phyloP scores from a whole-genome alignment of 2,797 vertebrate species.

The Fratercula arctica region DNA sequence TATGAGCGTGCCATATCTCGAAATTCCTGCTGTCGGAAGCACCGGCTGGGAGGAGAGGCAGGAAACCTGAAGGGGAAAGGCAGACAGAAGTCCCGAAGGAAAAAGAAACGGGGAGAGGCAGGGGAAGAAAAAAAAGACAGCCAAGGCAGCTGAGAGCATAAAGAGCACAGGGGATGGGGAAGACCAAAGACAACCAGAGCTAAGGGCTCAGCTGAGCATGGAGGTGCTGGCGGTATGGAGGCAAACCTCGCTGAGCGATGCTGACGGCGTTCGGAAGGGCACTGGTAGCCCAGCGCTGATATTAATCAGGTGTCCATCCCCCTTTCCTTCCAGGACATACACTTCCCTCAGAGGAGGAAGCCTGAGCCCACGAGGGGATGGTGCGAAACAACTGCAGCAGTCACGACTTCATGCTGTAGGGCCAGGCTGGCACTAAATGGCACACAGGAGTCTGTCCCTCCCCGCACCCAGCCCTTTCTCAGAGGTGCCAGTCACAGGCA shows the following conservation, averaged over 20 bases:
- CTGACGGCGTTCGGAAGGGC: background rate
- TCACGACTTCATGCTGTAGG: accelerated
- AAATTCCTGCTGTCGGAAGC: slow-evolving; percentile 56
- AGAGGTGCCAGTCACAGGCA: accelerated
- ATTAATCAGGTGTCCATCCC: background rate
- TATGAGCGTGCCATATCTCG: background rate
- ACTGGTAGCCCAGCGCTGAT: accelerated
- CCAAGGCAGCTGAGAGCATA: background rate
- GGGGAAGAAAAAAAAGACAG: background rate
- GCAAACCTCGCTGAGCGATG: accelerated
- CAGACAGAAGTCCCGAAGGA: slow-evolving; percentile 5
- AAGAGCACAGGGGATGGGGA: background rate
- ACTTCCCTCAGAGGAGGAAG: background rate
- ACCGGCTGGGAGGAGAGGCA: background rate
- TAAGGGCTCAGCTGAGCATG: background rate
- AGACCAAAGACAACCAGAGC: background rate
- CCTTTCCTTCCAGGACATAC: background rate
- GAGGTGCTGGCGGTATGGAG: background rate
- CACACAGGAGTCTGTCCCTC: too few species aligned
- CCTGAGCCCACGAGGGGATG: background rate
- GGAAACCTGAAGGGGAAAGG: slow-evolving; percentile 31
- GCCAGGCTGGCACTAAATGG: background rate
- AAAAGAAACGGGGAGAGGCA: background rate
- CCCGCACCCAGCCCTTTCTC: accelerated
- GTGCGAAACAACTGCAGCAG: background rate